Evolutionary conservation across 2,113 vertebrate species (phyloP).

Genomic region (Sander lucioperca): DNA sequence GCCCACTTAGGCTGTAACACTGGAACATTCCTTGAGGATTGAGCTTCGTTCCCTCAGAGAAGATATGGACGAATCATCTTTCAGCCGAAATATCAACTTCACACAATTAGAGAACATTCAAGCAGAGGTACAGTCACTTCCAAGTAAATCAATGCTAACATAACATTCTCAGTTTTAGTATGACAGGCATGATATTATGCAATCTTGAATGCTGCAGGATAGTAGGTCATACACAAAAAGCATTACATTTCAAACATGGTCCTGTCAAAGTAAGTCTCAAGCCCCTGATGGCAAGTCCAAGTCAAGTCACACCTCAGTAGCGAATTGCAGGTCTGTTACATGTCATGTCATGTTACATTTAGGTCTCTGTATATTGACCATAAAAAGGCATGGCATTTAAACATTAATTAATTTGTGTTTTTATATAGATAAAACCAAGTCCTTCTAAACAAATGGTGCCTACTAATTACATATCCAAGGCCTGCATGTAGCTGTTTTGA

Average conservation of each 20-base stretch:
- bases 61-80: slow-evolving; percentile 84
- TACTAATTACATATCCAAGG: neutral
- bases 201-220: neutral
- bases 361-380: neutral
- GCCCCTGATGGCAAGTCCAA: neutral
- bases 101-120: slow-evolving; percentile 80
- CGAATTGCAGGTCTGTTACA: no score
- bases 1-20: slow-evolving; percentile 80
- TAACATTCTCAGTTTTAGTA: neutral
- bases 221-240: neutral
- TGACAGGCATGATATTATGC: neutral
- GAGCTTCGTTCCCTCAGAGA: slow-evolving; percentile 83
- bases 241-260: neutral
- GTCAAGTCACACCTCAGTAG: no score
- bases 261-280: neutral
- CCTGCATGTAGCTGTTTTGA: neutral
- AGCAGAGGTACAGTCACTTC: slow-evolving; percentile 78
- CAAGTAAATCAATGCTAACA: neutral
- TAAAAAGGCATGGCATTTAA: neutral
- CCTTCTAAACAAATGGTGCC: neutral
- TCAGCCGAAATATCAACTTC: slow-evolving; percentile 80
- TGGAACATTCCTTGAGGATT: slow-evolving; percentile 83
- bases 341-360: no score
- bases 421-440: neutral
- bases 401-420: neutral